phyloP scores from a whole-genome alignment of 2,797 vertebrate species.

The Macropus fuliginosus region DNA sequence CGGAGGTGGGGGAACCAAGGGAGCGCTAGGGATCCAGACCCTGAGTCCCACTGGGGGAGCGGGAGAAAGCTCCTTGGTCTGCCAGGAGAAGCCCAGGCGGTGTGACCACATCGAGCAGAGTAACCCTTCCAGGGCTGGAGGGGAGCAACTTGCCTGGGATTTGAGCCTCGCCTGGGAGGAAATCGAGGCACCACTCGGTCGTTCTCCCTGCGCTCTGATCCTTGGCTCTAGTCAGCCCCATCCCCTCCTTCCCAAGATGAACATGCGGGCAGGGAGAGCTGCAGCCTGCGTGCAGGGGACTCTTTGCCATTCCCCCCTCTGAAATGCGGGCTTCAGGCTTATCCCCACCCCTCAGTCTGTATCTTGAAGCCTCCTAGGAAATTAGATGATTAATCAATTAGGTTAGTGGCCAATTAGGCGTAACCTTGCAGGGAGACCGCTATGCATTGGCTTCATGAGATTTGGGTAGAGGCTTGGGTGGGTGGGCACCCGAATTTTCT shows the following conservation, averaged over 20 bases:
- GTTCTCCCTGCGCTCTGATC: neutral
- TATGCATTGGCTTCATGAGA: conserved; percentile 59
- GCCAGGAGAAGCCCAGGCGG: conserved; percentile 9
- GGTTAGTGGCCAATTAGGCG: conserved; percentile 83
- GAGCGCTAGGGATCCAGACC: neutral
- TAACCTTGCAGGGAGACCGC: conserved; percentile 83
- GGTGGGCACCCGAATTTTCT: conserved; percentile 68
- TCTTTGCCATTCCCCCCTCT: neutral
- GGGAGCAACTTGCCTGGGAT: conserved; percentile 74
- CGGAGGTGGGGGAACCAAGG: neutral
- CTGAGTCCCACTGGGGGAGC: neutral
- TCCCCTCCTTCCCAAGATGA: neutral
- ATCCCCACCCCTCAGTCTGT: conserved; percentile 57
- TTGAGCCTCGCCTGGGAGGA: conserved; percentile 23
- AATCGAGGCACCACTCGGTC: conserved; percentile 47
- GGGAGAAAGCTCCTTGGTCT: neutral
- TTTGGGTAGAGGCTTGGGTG: conserved; percentile 64
- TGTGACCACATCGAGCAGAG: conserved; percentile 36
- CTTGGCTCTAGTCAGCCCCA: neutral
- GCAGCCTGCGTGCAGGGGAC: neutral
- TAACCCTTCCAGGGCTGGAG: conserved; percentile 69
- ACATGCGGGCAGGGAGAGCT: neutral
- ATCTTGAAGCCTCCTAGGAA: conserved; percentile 66
- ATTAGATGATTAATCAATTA: conserved; percentile 81
- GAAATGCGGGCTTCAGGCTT: neutral